phyloP scores from a whole-genome alignment of 64 coral and sea anemone species.

The Actinia tenebrosa region DNA sequence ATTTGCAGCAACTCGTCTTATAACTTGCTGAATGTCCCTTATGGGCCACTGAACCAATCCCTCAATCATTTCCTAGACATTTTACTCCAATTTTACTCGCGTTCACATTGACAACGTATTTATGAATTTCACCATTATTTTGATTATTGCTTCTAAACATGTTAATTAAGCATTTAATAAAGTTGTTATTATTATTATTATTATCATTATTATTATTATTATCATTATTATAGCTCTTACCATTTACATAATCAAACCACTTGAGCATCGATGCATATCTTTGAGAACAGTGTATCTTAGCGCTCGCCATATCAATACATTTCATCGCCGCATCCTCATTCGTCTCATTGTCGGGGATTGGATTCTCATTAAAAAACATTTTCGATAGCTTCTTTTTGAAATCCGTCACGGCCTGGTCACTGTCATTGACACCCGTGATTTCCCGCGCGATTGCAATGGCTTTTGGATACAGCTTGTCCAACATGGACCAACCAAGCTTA shows the following conservation, averaged over 20 bases:
- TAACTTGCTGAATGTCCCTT: too few species aligned
- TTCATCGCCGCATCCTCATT: conserved; percentile 68
- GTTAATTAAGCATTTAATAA: too few species aligned
- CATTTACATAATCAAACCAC: conserved; percentile 76
- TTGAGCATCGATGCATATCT: conserved; percentile 80
- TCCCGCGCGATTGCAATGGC: conserved; percentile 61
- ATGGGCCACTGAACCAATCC: too few species aligned
- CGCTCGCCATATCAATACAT: conserved; percentile 57
- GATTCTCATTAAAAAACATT: conserved; percentile 85
- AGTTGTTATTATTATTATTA: too few species aligned
- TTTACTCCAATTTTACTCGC: too few species aligned
- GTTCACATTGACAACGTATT: too few species aligned
- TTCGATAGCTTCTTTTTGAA: conserved; percentile 81
- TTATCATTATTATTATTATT: too few species aligned
- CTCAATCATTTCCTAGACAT: too few species aligned
- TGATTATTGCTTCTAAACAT: too few species aligned
- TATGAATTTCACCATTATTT: too few species aligned
- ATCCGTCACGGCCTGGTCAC: conserved; percentile 33
- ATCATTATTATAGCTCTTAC: not conserved
- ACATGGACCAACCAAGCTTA: conserved; percentile 62
- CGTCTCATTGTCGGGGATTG: conserved; percentile 77
- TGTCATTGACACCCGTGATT: conserved; percentile 48
- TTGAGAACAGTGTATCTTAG: conserved; percentile 69
- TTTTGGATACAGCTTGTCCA: conserved; percentile 73
- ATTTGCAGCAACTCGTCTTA: too few species aligned